Conservation (phyloP, 2,113 vertebrate genomes). For the Genyomyrus donnyi region DNA sequence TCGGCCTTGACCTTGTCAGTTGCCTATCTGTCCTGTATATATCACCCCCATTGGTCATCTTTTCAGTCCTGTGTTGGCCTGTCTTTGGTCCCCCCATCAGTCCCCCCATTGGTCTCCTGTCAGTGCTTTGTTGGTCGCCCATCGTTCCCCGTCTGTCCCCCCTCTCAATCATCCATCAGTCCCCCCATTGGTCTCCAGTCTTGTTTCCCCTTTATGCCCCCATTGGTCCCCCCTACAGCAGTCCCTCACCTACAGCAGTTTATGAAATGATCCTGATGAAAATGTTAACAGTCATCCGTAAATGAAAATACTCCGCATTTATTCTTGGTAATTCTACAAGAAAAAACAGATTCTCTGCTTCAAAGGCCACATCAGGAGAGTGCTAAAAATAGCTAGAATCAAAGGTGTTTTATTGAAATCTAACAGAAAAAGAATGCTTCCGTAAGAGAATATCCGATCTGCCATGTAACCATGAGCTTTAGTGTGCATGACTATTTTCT, state of each 20-base stretch:
- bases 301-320: neutral
- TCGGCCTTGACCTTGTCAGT: too few species aligned
- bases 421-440: slow-evolving; percentile 89
- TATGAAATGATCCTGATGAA: neutral
- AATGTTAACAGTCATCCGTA: neutral
- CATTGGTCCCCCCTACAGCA: neutral
- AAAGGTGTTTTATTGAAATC: slow-evolving; percentile 88
- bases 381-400: slow-evolving; percentile 85
- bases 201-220: neutral
- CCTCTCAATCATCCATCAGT: neutral
- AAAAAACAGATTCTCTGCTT: slow-evolving; percentile 45
- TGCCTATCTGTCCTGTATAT: too few species aligned
- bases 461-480: slow-evolving; percentile 76
- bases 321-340: neutral
- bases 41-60: too few species aligned
- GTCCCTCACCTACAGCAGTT: neutral
- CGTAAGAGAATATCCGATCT: slow-evolving; percentile 55
- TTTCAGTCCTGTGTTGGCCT: too few species aligned
- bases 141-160: neutral
- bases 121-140: neutral
- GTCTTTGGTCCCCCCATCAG: neutral
- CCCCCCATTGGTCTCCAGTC: neutral
- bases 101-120: neutral
- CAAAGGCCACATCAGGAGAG: slow-evolving; percentile 81
- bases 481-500: slow-evolving; percentile 79